These are phyloP conservation scores for Alectoris magna DNA, from an alignment of 2,797 vertebrate species.

Conservation along the genomic window DNA sequence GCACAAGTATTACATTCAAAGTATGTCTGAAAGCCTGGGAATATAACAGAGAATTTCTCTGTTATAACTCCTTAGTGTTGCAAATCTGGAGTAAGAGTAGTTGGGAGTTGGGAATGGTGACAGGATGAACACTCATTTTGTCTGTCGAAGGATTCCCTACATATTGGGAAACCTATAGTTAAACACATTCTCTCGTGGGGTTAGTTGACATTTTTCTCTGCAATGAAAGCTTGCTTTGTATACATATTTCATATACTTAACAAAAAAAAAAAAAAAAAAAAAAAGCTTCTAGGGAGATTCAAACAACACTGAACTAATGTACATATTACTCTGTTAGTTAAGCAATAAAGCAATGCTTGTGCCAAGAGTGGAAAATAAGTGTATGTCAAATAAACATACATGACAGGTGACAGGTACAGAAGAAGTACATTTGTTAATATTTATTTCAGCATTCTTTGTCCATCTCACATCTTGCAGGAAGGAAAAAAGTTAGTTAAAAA, in stretches of 20 bases:
- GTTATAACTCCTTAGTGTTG: neutral
- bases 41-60: neutral
- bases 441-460: neutral
- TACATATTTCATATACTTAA: neutral
- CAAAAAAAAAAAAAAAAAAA: no score
- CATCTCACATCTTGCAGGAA: neutral
- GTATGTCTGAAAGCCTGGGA: neutral
- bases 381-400: constrained; percentile 10
- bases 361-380: constrained; percentile 35
- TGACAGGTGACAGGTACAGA: neutral
- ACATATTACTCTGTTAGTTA: neutral
- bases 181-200: neutral
- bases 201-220: neutral
- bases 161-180: neutral
- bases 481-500: neutral
- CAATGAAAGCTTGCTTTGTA: neutral
- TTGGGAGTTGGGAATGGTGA: neutral
- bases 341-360: constrained; percentile 2
- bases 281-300: neutral
- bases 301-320: neutral
- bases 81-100: neutral
- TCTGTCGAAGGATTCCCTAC: neutral
- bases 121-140: neutral
- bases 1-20: neutral
- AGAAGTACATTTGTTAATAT: neutral